Evolutionary conservation across 2,888 invertebrate genomes (phyloP), one percentile per base, ranked within the genome.

Genomic region (Pediacus dermestoides): DNA sequence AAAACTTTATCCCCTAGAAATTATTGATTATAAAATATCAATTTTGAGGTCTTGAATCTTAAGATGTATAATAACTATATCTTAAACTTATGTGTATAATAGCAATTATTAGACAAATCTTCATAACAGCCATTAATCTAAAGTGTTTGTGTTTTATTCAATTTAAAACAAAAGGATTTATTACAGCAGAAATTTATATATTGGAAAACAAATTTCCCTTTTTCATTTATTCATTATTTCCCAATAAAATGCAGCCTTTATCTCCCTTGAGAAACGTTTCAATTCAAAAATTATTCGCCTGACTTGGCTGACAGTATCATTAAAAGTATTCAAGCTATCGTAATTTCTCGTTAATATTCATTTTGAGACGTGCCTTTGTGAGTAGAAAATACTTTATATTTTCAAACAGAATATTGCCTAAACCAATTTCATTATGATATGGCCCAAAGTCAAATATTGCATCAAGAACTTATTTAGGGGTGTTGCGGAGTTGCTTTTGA

Each of bases 321-420:
- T 40, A 46, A 44, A 46, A 42, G 39, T 49, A 42, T 34, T 37
- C 44, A 18, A 16, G 33, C 39, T 50, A 44, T 44, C 43, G 44
- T 51, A 53, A 54, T 48, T 48, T 54, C 52, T 54, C 51, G 51
- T 54, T 53, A 54, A 54, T 54, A 54, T 53, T 54, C 52, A 54
- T 53, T 44, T 44, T 31, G 34, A 44, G 48, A 53, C 52, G 51
- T 53, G 54, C 52, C 48, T 48, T 48, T 50, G 46, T 49, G 40
- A 41, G 38, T 33, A 30, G 37, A 39, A 46, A 52, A 52, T 47
- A 42, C 41, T 46, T 51, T 45, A 45, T 50, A 52, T 47, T 44
- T 37, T 31, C 33, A 31, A 39, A 40, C 39, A 35, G 35, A 39
- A 36, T 34, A 42, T 39, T 39, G 35, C 35, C 39, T 18, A 30